Conservation (phyloP, 2,888 invertebrate genomes). For the Dendrolimus pini region DNA sequence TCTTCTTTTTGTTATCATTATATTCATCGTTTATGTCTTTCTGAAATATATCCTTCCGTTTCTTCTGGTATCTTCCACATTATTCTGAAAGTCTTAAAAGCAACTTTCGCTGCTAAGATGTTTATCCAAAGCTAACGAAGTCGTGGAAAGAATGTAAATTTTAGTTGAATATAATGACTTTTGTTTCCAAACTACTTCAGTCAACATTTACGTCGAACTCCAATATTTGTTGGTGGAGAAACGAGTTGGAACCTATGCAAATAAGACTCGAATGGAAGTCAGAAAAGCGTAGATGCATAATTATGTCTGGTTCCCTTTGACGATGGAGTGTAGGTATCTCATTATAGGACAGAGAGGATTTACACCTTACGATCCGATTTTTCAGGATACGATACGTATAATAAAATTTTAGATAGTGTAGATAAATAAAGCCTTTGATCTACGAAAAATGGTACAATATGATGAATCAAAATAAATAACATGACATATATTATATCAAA, state of each 20-base stretch:
- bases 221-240: background rate
- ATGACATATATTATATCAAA: too few relatives aligned
- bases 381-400: background rate
- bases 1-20: too few relatives aligned
- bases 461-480: too few relatives aligned
- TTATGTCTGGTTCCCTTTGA: conserved; percentile 5
- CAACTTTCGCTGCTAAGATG: too few relatives aligned
- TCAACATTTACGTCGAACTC: background rate
- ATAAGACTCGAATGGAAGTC: conserved; percentile 1
- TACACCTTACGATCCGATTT: conserved; percentile 11
- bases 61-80: too few relatives aligned
- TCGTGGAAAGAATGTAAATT: too few relatives aligned
- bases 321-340: conserved; percentile 9
- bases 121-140: too few relatives aligned
- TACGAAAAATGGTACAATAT: too few relatives aligned
- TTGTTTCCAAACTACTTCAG: background rate
- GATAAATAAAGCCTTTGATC: background rate
- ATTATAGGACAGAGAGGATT: conserved; percentile 4
- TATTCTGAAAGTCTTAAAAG: too few relatives aligned
- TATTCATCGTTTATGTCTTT: too few relatives aligned
- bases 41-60: too few relatives aligned
- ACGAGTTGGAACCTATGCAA: conserved; percentile 1
- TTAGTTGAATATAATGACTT: too few relatives aligned
- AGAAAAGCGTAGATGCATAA: conserved; percentile 5
- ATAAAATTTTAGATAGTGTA: background rate